Evolutionary conservation across 2,113 vertebrate genomes (phyloP).

Genomic region (Candoia aspera): DNA sequence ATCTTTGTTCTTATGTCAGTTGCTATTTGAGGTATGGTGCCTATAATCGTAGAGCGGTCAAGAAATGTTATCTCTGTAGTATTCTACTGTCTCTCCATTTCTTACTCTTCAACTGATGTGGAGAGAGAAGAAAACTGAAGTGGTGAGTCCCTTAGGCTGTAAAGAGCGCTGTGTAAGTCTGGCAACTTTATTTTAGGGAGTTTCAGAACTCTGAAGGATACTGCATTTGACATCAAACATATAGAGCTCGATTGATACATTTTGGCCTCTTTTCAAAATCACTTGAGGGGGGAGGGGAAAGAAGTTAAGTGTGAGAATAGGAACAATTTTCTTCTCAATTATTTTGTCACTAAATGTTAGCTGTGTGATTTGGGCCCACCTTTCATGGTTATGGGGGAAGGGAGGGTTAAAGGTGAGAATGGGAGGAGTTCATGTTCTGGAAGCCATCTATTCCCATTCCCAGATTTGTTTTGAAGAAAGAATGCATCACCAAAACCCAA

Average conservation of each 20-base stretch:
- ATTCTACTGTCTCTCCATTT: neutral
- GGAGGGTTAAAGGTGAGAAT: neutral
- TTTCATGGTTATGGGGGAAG: neutral
- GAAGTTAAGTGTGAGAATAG: neutral
- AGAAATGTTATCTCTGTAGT: neutral
- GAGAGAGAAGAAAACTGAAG: neutral
- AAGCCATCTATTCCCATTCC: neutral
- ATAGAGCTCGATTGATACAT: neutral
- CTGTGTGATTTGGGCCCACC: neutral
- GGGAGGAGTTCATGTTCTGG: neutral
- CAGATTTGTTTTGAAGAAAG: neutral
- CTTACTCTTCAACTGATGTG: neutral
- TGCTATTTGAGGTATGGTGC: neutral
- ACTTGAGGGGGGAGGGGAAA: neutral
- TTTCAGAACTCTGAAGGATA: neutral
- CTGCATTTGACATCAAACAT: neutral
- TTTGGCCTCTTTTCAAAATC: neutral
- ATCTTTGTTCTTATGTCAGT: neutral
- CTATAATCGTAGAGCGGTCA: neutral
- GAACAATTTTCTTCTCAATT: neutral
- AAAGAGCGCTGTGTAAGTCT: neutral
- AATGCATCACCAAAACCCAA: neutral
- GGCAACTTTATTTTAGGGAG: neutral
- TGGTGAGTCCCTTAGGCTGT: neutral
- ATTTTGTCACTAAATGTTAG: neutral